Evolutionary conservation across 1,140 invertebrate genomes (phyloP).

Genomic region (Dinothrombium tinctorium): DNA sequence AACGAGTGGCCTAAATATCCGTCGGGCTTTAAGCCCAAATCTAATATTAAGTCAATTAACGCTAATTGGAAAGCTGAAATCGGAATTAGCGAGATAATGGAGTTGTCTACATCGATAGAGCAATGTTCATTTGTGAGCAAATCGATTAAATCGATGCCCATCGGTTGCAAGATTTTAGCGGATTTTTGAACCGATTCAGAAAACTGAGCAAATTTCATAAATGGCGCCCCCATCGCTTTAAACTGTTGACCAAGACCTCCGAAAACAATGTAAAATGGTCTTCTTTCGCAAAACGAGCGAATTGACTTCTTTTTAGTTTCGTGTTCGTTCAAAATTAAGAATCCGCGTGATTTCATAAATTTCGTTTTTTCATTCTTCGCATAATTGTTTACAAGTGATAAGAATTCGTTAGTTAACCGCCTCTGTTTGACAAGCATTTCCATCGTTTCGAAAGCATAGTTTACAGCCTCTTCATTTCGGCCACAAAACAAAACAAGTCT

Average conservation of each 20-base stretch:
- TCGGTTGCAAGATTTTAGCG: constrained; percentile 41
- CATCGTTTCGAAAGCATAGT: constrained; percentile 28
- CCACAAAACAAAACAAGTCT: constrained; percentile 7
- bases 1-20: constrained; percentile 32
- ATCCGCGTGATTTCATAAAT: constrained; percentile 2
- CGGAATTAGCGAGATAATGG: constrained; percentile 62
- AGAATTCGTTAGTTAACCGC: constrained; percentile 25
- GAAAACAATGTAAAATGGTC: constrained; percentile 34
- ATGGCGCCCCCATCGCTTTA: constrained; percentile 72
- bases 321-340: background rate
- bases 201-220: constrained; percentile 58
- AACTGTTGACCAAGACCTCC: constrained; percentile 87
- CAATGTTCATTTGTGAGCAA: constrained; percentile 47
- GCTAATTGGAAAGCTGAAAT: constrained; percentile 52
- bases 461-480: constrained; percentile 15
- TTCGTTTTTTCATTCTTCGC: constrained; percentile 4
- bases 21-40: constrained; percentile 25
- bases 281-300: background rate
- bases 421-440: constrained; percentile 30
- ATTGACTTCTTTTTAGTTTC: too few species aligned
- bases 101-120: constrained; percentile 25
- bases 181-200: constrained; percentile 43
- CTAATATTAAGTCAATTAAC: constrained; percentile 24
- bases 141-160: constrained; percentile 51
- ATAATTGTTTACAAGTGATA: constrained; percentile 18